Percentiles rank a stretch among this genome's conserved stretches.
Conservation (phyloP, 2,888 invertebrate genomes). For the Ectemnius continuus region DNA sequence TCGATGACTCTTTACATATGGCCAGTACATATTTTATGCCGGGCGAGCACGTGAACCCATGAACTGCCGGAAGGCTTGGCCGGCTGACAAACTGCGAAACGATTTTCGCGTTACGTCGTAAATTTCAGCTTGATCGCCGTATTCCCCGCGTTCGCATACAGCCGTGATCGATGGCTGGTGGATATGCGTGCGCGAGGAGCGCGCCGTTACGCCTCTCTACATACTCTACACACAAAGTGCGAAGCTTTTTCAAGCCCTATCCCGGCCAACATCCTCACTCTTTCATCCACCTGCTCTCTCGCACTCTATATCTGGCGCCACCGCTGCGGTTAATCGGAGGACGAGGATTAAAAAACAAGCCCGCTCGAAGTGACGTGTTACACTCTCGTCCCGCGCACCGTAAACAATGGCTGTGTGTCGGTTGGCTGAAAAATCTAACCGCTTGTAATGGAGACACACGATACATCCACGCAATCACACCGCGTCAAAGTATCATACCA, state of each 20-base stretch:
- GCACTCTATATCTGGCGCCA: slow-evolving; percentile 2
- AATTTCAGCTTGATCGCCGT: slow-evolving; percentile 59
- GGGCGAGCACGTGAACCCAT: slow-evolving; percentile 50
- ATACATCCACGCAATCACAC: too few species aligned
- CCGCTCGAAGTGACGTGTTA: slow-evolving; percentile 10
- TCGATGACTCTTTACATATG: slow-evolving; percentile 61
- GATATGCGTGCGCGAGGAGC: slow-evolving; percentile 23
- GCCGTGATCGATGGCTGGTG: slow-evolving; percentile 55
- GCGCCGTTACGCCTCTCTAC: slow-evolving; percentile 38
- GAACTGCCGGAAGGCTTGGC: slow-evolving; percentile 60
- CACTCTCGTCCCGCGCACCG: slow-evolving; percentile 40
- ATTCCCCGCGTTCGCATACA: slow-evolving; percentile 40
- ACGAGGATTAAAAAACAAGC: slow-evolving; percentile 52
- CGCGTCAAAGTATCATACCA: too few species aligned
- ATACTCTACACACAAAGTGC: slow-evolving; percentile 17
- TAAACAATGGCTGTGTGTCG: slow-evolving; percentile 14
- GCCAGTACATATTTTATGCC: slow-evolving; percentile 61
- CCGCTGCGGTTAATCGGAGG: slow-evolving; percentile 41
- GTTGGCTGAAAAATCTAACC: background rate
- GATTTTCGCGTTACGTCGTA: slow-evolving; percentile 66
- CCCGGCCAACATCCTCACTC: slow-evolving; percentile 7
- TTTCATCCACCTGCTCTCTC: background rate
- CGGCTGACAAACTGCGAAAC: slow-evolving; percentile 68
- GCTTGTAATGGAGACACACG: too few species aligned
- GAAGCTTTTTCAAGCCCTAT: slow-evolving; percentile 46